Base-by-base conservation (phyloP, 2,797 vertebrate species). In the Mormyrops attenuatus region DNA sequence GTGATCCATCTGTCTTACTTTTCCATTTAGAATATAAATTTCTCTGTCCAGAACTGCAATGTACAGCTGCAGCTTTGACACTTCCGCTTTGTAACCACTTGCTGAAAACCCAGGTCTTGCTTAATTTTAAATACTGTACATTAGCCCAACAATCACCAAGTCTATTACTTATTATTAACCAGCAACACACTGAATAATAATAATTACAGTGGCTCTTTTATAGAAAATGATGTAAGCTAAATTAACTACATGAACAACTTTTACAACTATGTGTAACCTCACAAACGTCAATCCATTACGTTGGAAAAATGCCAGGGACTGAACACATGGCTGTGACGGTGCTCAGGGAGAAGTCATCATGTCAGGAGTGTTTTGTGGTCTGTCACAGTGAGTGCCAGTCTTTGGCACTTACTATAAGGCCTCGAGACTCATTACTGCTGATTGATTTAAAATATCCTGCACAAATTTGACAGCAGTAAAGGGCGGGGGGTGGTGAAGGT, bases 211-310 rank as follows among this genome's bases (percentile, higher is more conserved):
- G 44, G n/a, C 17, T 85, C 5, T 90, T 91, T 89, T 90, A 89
- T 77, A 30, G n/a, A 57, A 9, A 69, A 66, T 85, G 77, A 90
- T 91, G 89, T 90, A 90, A 90, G 41, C 49, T 49, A 89, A 87
- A 80, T 88, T 87, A 87, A 80, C 89, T 85, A 84, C 89, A 88
- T 73, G 34, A 5, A 87, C 50, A 66, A 22, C 20, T 73, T 44
- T 85, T 87, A 80, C 88, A 89, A 80, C 50, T 77, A 26, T 66
- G 73, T 47, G 69, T 6, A 3, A 90, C 85, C 91, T 90, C 91
- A 91, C 91, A 92, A 92, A 93, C 86, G 91, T 92, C 91, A 91
- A 89, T 88, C 88, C 41, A 55, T 88, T 90, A 11, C 3, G 15
- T 5, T 41, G 34, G 30, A 0, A 77, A 77, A 77, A 77, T 41